Percentiles rank a stretch among this genome's conserved stretches.
These are phyloP conservation scores for Lysandra bellargus DNA, from an alignment of 2,888 invertebrate species.

Conservation along the genomic window DNA sequence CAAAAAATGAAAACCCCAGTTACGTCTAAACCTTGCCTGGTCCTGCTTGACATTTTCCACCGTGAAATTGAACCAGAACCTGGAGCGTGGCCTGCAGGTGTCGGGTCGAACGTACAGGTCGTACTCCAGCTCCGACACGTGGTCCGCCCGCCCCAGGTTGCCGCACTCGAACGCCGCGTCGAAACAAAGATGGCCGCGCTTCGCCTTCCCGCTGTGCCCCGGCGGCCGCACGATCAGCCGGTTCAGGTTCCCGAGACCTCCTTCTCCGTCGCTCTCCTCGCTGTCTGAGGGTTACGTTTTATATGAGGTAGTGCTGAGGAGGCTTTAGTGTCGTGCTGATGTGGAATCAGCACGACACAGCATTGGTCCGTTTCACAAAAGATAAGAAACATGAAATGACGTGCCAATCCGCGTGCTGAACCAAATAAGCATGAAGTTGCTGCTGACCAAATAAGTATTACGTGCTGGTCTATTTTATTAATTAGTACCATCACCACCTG, in stretches of 20 bases:
- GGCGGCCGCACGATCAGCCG: constrained; percentile 92
- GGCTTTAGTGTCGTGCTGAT: not conserved
- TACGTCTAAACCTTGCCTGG: constrained; percentile 81
- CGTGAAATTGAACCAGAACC: constrained; percentile 99
- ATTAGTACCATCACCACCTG: constrained; percentile 74
- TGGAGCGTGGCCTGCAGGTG: constrained; percentile 94
- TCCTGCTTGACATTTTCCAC: constrained; percentile 97
- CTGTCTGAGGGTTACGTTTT: constrained; percentile 81
- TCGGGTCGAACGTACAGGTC: constrained; percentile 98
- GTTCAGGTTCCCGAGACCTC: constrained; percentile 95
- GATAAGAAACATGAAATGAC: not conserved
- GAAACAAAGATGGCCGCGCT: constrained; percentile 97
- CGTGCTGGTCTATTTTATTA: constrained; percentile 17
- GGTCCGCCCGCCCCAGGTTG: constrained; percentile 96
- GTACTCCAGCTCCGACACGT: constrained; percentile 96
- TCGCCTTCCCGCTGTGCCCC: constrained; percentile 96
- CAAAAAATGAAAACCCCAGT: not conserved
- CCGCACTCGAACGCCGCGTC: constrained; percentile 98
- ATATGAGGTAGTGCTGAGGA: constrained; percentile 34
- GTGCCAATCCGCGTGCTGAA: not conserved
- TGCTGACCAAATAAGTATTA: not conserved
- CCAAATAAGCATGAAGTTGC: not conserved
- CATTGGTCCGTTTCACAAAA: no score
- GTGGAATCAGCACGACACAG: no score
- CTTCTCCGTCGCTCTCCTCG: constrained; percentile 95